phyloP scores from a whole-genome alignment of 2,113 vertebrate genomes.

The Bos indicus region DNA sequence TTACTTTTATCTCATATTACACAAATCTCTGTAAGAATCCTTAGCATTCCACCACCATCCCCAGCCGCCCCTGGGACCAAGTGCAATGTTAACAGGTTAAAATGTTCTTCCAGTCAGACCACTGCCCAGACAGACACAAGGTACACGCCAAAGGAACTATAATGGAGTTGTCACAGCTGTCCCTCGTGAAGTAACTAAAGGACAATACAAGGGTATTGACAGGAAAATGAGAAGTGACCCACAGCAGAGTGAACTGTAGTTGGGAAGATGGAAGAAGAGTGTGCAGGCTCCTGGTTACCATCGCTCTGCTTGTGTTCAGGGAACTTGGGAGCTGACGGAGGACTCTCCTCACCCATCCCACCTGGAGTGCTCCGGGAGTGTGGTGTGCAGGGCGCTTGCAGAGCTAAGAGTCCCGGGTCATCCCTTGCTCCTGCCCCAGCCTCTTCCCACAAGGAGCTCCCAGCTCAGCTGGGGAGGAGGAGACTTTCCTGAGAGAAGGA shows the following conservation, averaged over 20 bases:
- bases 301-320: neutral
- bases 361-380: neutral
- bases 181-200: neutral
- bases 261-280: neutral
- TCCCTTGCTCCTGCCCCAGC: neutral
- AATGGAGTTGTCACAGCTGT: neutral
- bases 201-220: fast-evolving
- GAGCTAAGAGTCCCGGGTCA: neutral
- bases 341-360: fast-evolving
- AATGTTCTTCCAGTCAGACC: neutral
- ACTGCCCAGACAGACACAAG: neutral
- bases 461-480: neutral
- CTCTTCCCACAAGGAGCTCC: neutral
- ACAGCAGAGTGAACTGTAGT: fast-evolving
- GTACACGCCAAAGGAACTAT: fast-evolving
- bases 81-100: neutral
- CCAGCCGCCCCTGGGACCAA: neutral
- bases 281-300: neutral
- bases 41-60: neutral
- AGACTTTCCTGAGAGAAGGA: neutral
- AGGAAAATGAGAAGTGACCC: neutral
- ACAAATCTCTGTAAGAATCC: neutral
- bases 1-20: neutral
- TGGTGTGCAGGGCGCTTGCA: neutral
- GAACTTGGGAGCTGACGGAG: neutral